These are phyloP conservation scores for Meloe dianella DNA, from an alignment of 2,888 invertebrate genomes.

Conservation along the genomic window DNA sequence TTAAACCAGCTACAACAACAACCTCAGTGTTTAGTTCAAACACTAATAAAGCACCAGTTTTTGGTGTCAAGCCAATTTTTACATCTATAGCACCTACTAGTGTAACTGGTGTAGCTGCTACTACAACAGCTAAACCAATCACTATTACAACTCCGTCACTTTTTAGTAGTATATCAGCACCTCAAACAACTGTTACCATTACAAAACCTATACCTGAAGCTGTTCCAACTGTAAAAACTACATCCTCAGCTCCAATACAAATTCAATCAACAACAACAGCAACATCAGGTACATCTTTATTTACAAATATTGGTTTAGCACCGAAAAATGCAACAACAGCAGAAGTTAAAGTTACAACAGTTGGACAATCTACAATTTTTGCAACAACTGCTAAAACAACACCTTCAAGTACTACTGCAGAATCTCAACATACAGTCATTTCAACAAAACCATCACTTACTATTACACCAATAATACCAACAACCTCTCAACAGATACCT, in stretches of 20 bases:
- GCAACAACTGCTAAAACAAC: slow-evolving; percentile 32
- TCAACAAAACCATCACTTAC: slow-evolving; percentile 15
- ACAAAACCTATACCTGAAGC: slow-evolving; percentile 16
- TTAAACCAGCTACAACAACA: slow-evolving; percentile 6
- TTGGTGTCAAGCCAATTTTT: slow-evolving; percentile 12
- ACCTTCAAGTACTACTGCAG: slow-evolving; percentile 37
- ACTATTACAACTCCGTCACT: slow-evolving; percentile 37
- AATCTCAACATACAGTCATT: slow-evolving; percentile 22
- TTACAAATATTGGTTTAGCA: slow-evolving; percentile 17
- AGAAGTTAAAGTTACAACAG: slow-evolving; percentile 13
- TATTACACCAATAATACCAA: slow-evolving; percentile 14
- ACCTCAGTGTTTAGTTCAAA: slow-evolving; percentile 1
- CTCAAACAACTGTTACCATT: slow-evolving; percentile 28
- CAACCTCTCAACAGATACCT: slow-evolving; percentile 7
- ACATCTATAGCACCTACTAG: slow-evolving; percentile 3
- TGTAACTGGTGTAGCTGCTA: slow-evolving; percentile 12
- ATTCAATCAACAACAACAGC: slow-evolving; percentile 20
- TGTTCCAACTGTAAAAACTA: not conserved
- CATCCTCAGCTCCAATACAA: not conserved
- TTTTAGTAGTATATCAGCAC: slow-evolving; percentile 51
- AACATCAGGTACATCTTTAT: slow-evolving; percentile 26
- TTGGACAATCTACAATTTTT: slow-evolving; percentile 25
- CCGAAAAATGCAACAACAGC: slow-evolving; percentile 19
- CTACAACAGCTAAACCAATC: slow-evolving; percentile 15
- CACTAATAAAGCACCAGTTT: slow-evolving; percentile 6